Evolutionary conservation across 2,113 vertebrate genomes (phyloP).

Genomic region (Oenanthe oenanthe): DNA sequence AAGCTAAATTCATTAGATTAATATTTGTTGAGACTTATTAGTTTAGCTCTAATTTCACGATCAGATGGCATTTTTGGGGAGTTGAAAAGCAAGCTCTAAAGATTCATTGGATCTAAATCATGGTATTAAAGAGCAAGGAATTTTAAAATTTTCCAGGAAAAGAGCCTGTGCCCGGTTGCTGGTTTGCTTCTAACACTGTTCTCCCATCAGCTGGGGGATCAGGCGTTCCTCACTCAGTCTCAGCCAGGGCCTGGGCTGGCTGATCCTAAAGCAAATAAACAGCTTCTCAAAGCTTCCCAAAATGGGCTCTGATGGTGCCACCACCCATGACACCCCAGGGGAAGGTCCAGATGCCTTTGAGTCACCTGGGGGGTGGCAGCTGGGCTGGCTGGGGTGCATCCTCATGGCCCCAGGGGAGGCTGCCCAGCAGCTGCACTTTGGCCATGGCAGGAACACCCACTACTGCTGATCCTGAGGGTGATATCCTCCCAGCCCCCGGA

Average conservation of each 20-base stretch:
- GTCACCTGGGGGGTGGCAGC: neutral
- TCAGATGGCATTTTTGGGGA: conserved; percentile 19
- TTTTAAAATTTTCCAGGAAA: neutral
- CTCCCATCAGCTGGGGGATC: neutral
- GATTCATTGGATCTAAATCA: neutral
- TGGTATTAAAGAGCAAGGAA: neutral
- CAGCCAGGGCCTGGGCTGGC: neutral
- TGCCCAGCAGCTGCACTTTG: accelerated
- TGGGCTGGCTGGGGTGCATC: neutral
- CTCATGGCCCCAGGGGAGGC: accelerated
- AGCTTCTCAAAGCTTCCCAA: neutral
- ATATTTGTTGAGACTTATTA: conserved; percentile 65
- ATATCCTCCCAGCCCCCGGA: neutral
- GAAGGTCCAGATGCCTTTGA: neutral
- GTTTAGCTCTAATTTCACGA: conserved; percentile 57
- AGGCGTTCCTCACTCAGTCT: accelerated
- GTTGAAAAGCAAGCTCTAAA: neutral
- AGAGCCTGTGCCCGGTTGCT: neutral
- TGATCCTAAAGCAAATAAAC: neutral
- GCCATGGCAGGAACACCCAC: neutral
- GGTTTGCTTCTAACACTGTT: neutral
- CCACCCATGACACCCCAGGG: neutral
- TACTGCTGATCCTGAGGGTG: accelerated
- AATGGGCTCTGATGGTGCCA: accelerated
- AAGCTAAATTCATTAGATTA: conserved; percentile 60